Conservation (phyloP, 2,797 vertebrate genomes). For the Cetoscarus ocellatus region DNA sequence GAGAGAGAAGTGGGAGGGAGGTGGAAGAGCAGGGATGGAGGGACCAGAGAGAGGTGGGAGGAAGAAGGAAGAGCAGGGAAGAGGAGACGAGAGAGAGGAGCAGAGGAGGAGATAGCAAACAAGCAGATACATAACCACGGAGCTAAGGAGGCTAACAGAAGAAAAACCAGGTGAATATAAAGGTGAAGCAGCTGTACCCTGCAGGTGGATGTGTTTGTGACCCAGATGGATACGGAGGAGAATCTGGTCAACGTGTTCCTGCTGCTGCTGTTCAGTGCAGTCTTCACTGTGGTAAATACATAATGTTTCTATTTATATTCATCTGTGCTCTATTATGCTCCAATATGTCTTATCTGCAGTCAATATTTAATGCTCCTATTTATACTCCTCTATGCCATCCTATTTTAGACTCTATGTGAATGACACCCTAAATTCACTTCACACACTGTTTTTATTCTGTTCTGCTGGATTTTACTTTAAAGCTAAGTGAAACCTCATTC, state of each 20-base stretch:
- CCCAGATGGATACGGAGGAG: slow-evolving; percentile 71
- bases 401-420: neutral
- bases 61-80: neutral
- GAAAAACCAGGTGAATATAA: neutral
- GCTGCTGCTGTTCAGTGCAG: slow-evolving; percentile 58
- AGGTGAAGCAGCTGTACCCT: neutral
- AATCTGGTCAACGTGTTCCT: slow-evolving; percentile 57
- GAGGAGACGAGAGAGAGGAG: slow-evolving; percentile 1
- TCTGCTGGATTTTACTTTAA: neutral
- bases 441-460: neutral
- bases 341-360: neutral
- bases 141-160: neutral
- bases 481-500: neutral
- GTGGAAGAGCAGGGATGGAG: neutral
- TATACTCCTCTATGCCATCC: no score
- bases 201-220: slow-evolving; percentile 13
- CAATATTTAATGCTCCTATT: neutral
- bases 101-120: slow-evolving; percentile 1
- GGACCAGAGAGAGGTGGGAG: slow-evolving; percentile 1
- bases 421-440: slow-evolving; percentile 8
- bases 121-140: neutral
- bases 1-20: neutral
- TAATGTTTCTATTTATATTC: slow-evolving; percentile 23
- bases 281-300: slow-evolving; percentile 38
- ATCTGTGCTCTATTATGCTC: neutral